Conservation (phyloP, 1,140 invertebrate species). For the Physella acuta region DNA sequence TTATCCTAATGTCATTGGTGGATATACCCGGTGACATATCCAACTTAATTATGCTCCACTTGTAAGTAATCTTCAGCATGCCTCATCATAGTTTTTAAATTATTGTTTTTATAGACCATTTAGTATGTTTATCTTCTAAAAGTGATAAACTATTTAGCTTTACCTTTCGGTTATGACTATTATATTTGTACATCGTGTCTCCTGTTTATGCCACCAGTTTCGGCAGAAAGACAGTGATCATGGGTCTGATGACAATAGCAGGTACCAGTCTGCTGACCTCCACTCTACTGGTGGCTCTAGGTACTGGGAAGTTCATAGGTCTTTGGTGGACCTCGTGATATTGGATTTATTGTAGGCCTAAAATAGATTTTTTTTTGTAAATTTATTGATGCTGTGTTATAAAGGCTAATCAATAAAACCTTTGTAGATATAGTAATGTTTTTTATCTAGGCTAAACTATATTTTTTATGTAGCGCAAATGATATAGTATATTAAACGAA, state of each 20-base stretch:
- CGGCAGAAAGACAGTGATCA: slow-evolving; percentile 1
- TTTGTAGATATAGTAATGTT: too few species aligned
- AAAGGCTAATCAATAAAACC: too few species aligned
- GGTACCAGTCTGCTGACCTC: background rate
- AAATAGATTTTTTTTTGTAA: background rate
- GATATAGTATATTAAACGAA: too few species aligned
- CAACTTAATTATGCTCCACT: slow-evolving; percentile 68
- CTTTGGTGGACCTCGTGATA: too few species aligned
- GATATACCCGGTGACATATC: slow-evolving; percentile 68
- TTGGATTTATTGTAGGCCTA: too few species aligned
- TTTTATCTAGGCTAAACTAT: too few species aligned
- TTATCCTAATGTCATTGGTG: slow-evolving; percentile 60
- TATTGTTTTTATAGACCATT: background rate
- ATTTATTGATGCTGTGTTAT: background rate
- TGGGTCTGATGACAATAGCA: background rate
- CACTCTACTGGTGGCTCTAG: background rate
- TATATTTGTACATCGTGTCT: too few species aligned
- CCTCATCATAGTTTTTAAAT: background rate
- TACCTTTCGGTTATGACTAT: too few species aligned
- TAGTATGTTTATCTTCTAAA: background rate
- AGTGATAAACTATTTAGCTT: too few species aligned
- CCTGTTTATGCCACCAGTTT: background rate
- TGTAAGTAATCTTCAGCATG: slow-evolving; percentile 33
- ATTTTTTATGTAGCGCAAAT: too few species aligned
- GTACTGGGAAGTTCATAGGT: too few species aligned